Evolutionary conservation across 2,888 invertebrate species (phyloP).

Genomic region (Cerastis rubricosa): DNA sequence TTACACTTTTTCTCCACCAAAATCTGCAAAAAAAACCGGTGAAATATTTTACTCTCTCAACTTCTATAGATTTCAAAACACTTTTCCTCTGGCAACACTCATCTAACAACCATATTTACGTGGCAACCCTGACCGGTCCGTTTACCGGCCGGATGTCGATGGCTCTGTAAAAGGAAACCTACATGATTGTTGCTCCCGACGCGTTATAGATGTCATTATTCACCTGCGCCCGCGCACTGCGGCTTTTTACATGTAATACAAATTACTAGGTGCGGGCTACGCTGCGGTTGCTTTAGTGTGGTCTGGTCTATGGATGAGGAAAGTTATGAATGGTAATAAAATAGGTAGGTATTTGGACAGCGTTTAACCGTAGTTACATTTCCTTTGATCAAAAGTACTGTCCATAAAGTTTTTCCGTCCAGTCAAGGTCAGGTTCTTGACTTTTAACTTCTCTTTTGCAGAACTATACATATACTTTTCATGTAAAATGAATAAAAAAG

Average conservation of each 20-base stretch:
- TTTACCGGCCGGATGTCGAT: conserved; percentile 85
- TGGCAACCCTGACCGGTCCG: conserved; percentile 67
- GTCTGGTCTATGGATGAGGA: conserved; percentile 24
- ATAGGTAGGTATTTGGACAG: not conserved
- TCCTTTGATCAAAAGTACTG: too few species aligned
- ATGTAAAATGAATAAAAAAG: too few species aligned
- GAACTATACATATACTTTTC: too few species aligned
- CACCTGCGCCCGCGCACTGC: conserved; percentile 70
- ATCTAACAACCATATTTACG: conserved; percentile 39
- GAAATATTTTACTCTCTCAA: not conserved
- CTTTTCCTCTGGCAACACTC: conserved; percentile 39
- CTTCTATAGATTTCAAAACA: not conserved
- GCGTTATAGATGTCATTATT: conserved; percentile 86
- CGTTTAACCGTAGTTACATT: too few species aligned
- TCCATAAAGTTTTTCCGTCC: too few species aligned
- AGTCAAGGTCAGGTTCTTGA: too few species aligned
- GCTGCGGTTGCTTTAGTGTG: conserved; percentile 38
- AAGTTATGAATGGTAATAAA: conserved; percentile 24
- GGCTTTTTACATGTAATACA: conserved; percentile 67
- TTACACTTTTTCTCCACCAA: not conserved
- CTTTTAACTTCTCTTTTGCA: too few species aligned
- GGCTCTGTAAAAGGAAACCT: conserved; percentile 83
- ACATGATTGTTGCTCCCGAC: conserved; percentile 83
- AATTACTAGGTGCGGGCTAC: conserved; percentile 60
- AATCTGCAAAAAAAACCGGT: not conserved